A percentile compares a stretch with the other conserved stretches of the same genome.
Conservation (phyloP, 1,140 invertebrate species). For the Zaprionus taronus region DNA sequence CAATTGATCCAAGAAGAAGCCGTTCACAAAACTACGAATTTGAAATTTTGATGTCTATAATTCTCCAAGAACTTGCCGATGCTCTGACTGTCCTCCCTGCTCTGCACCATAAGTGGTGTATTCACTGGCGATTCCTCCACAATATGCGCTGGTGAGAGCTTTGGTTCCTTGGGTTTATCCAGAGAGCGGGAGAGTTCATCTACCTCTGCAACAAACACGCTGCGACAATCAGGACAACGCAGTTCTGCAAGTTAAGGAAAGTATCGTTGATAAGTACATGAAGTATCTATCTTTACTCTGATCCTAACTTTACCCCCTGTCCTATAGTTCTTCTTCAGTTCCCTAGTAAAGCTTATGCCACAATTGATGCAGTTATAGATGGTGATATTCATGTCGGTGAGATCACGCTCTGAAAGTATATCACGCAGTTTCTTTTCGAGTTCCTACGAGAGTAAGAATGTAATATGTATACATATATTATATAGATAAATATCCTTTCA, state of each 20-base stretch:
- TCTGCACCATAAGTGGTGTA: slow-evolving; percentile 13
- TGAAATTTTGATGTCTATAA: slow-evolving; percentile 20
- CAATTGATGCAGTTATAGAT: slow-evolving; percentile 88
- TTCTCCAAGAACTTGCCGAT: slow-evolving; percentile 73
- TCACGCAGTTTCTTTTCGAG: slow-evolving; percentile 85
- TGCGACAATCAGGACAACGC: slow-evolving; percentile 87
- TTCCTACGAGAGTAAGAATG: slow-evolving; percentile 77
- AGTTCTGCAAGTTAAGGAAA: slow-evolving; percentile 52
- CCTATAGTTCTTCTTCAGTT: slow-evolving; percentile 72
- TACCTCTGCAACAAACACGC: slow-evolving; percentile 86
- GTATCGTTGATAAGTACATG: not conserved
- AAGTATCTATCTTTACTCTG: not conserved
- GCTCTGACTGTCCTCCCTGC: slow-evolving; percentile 74
- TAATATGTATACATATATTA: no score
- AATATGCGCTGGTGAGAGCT: slow-evolving; percentile 68
- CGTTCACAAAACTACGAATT: slow-evolving; percentile 28
- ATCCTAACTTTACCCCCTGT: slow-evolving; percentile 27
- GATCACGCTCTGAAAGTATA: slow-evolving; percentile 85
- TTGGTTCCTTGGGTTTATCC: slow-evolving; percentile 55
- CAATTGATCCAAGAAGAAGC: slow-evolving; percentile 7
- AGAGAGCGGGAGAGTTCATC: slow-evolving; percentile 60
- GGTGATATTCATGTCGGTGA: slow-evolving; percentile 85
- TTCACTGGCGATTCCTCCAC: slow-evolving; percentile 60
- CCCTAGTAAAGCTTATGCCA: slow-evolving; percentile 86
- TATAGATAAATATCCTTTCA: no score